Evolutionary conservation across 35 echinoderm and acorn worm genomes (phyloP).

Genomic region (Apostichopus californicus): DNA sequence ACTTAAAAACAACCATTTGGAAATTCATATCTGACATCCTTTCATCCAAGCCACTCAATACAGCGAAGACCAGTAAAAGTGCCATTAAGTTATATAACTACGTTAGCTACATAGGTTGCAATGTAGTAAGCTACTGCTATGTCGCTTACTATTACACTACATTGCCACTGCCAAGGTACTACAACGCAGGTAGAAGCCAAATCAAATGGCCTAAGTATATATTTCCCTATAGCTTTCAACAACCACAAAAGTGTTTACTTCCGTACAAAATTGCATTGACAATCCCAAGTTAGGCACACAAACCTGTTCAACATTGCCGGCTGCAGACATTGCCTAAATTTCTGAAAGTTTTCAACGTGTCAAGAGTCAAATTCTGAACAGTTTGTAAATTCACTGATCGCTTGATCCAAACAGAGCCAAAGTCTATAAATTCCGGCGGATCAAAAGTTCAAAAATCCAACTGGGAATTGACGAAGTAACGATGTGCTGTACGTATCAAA

Average conservation of each 20-base stretch:
- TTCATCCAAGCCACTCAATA: too few species aligned
- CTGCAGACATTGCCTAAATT: conserved; percentile 81
- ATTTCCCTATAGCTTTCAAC: conserved; percentile 8
- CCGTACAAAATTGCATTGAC: conserved; percentile 40
- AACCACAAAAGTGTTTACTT: conserved; percentile 20
- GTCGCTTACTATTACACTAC: too few species aligned
- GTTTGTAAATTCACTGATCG: conserved; percentile 15
- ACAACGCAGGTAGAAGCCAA: too few species aligned
- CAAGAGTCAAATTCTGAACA: conserved; percentile 50
- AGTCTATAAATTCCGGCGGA: conserved; percentile 3
- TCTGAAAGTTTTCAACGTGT: conserved; percentile 54
- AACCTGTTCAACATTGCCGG: conserved; percentile 82
- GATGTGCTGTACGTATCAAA: conserved; percentile 12
- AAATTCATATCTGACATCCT: too few species aligned
- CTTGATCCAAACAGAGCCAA: conserved; percentile 13
- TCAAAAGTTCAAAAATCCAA: conserved; percentile 43
- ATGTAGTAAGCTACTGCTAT: too few species aligned
- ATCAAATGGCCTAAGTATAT: conserved; percentile 18
- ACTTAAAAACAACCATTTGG: too few species aligned
- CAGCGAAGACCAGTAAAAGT: too few species aligned
- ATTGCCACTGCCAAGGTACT: too few species aligned
- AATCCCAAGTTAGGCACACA: conserved; percentile 51
- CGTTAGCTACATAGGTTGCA: neutral
- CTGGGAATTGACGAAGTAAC: conserved; percentile 12
- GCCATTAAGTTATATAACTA: neutral